A percentile compares a stretch with the other conserved stretches of the same genome.
Conservation (phyloP, 2,888 invertebrate species). For the Lypha dubia region DNA sequence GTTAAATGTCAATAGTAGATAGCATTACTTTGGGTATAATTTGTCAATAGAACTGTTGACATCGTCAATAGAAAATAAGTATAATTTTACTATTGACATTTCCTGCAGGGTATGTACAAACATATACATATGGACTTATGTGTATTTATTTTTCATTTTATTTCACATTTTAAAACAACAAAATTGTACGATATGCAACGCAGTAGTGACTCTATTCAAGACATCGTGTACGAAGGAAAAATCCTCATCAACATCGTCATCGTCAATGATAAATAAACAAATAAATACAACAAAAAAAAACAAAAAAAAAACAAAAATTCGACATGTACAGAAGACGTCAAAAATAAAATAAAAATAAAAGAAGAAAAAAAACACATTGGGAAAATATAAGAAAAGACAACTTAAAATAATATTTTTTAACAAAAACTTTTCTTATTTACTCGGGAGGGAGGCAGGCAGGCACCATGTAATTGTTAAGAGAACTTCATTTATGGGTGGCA, state of each 20-base stretch:
- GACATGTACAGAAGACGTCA: constrained; percentile 19
- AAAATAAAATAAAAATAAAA: constrained; percentile 6
- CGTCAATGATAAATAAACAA: constrained; percentile 26
- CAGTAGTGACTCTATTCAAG: constrained; percentile 44
- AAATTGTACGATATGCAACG: constrained; percentile 42
- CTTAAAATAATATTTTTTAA: constrained; percentile 28
- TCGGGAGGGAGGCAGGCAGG: not conserved
- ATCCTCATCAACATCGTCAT: constrained; percentile 34
- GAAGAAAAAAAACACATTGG: not conserved
- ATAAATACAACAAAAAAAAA: too few species aligned
- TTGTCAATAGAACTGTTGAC: too few species aligned
- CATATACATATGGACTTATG: too few species aligned
- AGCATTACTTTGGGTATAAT: too few species aligned
- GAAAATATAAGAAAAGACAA: constrained; percentile 9
- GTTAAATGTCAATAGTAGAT: too few species aligned
- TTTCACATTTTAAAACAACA: constrained; percentile 32
- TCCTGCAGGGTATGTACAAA: too few species aligned
- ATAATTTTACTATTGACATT: too few species aligned
- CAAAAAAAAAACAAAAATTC: constrained; percentile 45
- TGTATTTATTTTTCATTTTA: not conserved
- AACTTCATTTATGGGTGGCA: constrained; percentile 32
- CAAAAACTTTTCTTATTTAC: constrained; percentile 17
- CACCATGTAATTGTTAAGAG: constrained; percentile 21
- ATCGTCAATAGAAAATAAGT: too few species aligned
- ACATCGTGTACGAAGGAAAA: constrained; percentile 34